These are phyloP conservation scores for Dinothrombium tinctorium DNA, from an alignment of 1,140 invertebrate genomes.

Conservation along the genomic window DNA sequence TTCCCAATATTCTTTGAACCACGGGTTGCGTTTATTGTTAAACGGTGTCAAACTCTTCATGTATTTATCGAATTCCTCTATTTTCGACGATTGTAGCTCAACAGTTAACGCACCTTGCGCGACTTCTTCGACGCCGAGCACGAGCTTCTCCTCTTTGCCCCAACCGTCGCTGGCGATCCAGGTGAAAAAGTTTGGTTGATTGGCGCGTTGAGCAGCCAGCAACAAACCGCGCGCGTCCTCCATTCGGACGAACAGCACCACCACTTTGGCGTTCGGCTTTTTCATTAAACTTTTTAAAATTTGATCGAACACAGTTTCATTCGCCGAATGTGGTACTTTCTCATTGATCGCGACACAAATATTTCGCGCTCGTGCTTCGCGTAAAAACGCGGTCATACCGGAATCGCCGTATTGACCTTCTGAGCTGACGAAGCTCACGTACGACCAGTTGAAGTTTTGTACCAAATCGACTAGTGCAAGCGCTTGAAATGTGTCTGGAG, in stretches of 20 bases:
- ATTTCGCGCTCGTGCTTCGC: constrained; percentile 34
- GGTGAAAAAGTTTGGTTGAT: constrained; percentile 10
- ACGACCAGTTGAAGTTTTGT: constrained; percentile 33
- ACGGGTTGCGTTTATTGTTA: constrained; percentile 36
- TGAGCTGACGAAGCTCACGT: constrained; percentile 34
- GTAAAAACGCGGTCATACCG: constrained; percentile 35
- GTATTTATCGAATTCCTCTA: constrained; percentile 38
- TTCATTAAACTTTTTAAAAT: constrained; percentile 33
- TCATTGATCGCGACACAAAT: constrained; percentile 48
- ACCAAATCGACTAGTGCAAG: constrained; percentile 32
- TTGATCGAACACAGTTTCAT: constrained; percentile 31
- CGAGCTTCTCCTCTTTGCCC: constrained; percentile 43
- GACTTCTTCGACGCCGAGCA: constrained; percentile 39
- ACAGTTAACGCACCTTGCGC: constrained; percentile 52
- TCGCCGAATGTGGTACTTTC: constrained; percentile 35
- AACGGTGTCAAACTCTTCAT: constrained; percentile 29
- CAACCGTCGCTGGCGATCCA: constrained; percentile 52
- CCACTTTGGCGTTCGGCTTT: constrained; percentile 34
- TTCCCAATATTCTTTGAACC: constrained; percentile 57
- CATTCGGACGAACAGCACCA: constrained; percentile 42
- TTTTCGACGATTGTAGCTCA: constrained; percentile 32
- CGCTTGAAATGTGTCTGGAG: constrained; percentile 27
- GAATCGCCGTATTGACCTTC: constrained; percentile 37
- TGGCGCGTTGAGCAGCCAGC: constrained; percentile 21
- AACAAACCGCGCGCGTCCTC: constrained; percentile 33